phyloP scores from a whole-genome alignment of 2,797 vertebrate species.

The Xiphorhynchus erythropygius region DNA sequence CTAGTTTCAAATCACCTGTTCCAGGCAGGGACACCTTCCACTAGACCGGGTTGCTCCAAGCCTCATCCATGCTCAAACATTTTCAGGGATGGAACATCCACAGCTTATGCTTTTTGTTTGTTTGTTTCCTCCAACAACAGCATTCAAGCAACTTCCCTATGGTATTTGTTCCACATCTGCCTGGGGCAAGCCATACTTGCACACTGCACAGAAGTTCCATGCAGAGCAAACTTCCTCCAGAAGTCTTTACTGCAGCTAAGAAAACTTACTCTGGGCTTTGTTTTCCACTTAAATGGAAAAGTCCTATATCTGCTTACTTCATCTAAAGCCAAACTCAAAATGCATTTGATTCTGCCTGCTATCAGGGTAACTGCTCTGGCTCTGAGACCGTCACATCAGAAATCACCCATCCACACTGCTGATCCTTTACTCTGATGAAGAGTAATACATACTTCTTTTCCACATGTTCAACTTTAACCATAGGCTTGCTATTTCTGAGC shows the following conservation, averaged over 20 bases:
- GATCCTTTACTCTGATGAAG: neutral
- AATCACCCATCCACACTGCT: neutral
- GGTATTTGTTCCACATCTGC: neutral
- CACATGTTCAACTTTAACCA: neutral
- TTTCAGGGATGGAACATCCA: neutral
- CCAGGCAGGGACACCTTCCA: neutral
- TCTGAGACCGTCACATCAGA: neutral
- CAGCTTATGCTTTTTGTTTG: neutral
- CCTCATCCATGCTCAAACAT: neutral
- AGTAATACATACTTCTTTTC: neutral
- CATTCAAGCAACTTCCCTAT: neutral
- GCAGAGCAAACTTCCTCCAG: neutral
- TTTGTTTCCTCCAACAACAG: neutral
- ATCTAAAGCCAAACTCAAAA: neutral
- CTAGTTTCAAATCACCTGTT: neutral
- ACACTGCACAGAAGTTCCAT: neutral
- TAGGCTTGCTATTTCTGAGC: neutral
- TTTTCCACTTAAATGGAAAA: neutral
- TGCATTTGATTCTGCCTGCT: neutral
- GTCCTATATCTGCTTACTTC: neutral
- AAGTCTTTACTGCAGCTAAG: neutral
- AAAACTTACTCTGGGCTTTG: neutral
- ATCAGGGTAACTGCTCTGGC: neutral
- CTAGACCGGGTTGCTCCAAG: neutral
- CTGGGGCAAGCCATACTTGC: neutral